Evolutionary conservation across 2,797 vertebrate species (phyloP).

Genomic region (Etheostoma perlongum): DNA sequence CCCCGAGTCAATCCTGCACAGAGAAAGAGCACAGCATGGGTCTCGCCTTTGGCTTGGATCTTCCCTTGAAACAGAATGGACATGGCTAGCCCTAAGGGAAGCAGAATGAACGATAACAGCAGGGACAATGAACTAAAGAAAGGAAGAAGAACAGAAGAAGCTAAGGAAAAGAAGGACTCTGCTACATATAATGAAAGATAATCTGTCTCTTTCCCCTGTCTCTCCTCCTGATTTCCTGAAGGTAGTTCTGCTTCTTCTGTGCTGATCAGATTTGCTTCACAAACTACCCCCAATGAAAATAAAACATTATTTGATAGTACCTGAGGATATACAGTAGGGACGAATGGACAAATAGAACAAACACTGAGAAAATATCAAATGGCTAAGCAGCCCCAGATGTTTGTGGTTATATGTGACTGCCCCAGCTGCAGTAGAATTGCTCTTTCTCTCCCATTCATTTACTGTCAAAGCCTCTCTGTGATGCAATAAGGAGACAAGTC

Average conservation of each 20-base stretch:
- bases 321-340: slow-evolving; percentile 31
- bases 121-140: slow-evolving; percentile 34
- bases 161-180: slow-evolving; percentile 14
- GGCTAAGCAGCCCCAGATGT: slow-evolving; percentile 70
- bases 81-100: slow-evolving; percentile 29
- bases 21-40: slow-evolving; percentile 62
- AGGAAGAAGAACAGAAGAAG: slow-evolving; percentile 15
- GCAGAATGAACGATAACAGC: slow-evolving; percentile 42
- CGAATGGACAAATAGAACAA: slow-evolving; percentile 44
- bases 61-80: slow-evolving; percentile 60
- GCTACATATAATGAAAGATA: slow-evolving; percentile 27
- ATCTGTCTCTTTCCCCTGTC: slow-evolving; percentile 4
- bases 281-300: background rate
- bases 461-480: background rate
- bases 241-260: slow-evolving; percentile 19
- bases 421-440: slow-evolving; percentile 27
- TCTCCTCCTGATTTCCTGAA: slow-evolving; percentile 15
- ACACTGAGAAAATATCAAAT: slow-evolving; percentile 60
- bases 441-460: background rate
- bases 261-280: slow-evolving; percentile 38
- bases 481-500: background rate
- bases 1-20: slow-evolving; percentile 63
- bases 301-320: slow-evolving; percentile 37
- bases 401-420: slow-evolving; percentile 26
- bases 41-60: slow-evolving; percentile 60